Base-by-base conservation (phyloP, 2,113 vertebrate genomes). In the Ondatra zibethicus region DNA sequence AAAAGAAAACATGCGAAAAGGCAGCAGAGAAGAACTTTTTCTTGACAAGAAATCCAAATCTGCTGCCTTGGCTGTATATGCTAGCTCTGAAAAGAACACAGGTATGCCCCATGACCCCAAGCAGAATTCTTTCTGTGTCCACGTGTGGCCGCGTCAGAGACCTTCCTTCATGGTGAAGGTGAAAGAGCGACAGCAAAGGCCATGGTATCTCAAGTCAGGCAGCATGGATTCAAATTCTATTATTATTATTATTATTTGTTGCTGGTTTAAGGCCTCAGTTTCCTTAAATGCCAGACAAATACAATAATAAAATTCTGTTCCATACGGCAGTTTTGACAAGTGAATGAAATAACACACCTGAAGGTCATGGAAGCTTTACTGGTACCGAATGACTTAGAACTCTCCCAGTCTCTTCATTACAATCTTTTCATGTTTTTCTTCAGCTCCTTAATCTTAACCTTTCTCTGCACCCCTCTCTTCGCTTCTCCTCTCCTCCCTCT, bases 1-100 rank as follows among this genome's bases (percentile, higher is more conserved):
- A 75, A 63, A 93, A 96, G 47, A 72, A 76, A 87, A 39, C 39
- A 89, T 89, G 86, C 42, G 86, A 78, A 84, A 88, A n/a, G 81
- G 63, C 0, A 0, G 52, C 45, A 92, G 52, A 55, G 68, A 55
- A 27, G 25, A 73, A 10, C 3, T 9, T 77, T 50, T 31, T n/a
- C 47, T 31, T 72, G 10, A 42, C 25, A 50, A 84, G 73, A 33
- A n/a, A 65, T 16, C 55, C 19, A 17, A 21, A 58, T 58, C 47
- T 39, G 27, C 70, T 23, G 17, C 21, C 23, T 66, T 58, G n/a
- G 8, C 21, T 73, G 50, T 75, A 21, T 36, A 29, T 76, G 11
- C 45, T 70, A 70, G 39, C 10, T 94, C 78, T 50, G 36, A 61
- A 72, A 85, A 70, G 17, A 93, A 93, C 68, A 61, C 27, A 88